Base-by-base conservation (phyloP, 2,797 vertebrate genomes). In the Lagocephalus sceleratus region DNA sequence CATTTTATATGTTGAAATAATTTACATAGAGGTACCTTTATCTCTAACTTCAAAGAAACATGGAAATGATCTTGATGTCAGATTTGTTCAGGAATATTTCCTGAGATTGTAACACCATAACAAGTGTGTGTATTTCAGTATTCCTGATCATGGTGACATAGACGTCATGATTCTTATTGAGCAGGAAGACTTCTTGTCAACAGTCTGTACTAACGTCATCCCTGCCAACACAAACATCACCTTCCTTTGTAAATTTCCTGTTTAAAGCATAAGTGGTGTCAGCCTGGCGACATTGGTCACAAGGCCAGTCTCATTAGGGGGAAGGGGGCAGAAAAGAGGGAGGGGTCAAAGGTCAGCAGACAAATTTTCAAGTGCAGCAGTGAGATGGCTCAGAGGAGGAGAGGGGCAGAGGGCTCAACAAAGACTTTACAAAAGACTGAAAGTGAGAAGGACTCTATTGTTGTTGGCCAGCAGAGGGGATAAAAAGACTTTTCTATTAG, bases 231-330 rank as follows among this genome's bases (percentile, higher is more conserved):
- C 2, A 68, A 60, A 54, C 48, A 61, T 57, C 3, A 21, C 22
- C 48, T 51, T 41, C 35, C 25, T 54, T 54, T 21, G 35, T 10
- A 20, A 0, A 44, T 52, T 78, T 78, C 63, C 76, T 76, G 55
- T 76, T 74, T 54, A 51, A 75, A 70, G 54, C 48, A 0, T 20
- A 49, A 64, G 79, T 84, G 71, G 29, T 65, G 55, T 55, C 58
- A 47, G n/a, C 35, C 45, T 29, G 32, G 1, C 26, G 32, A 56
- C 45, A 54, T 22, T 22, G 23, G 45, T 22, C 22, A 48, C 51
- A 60, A 72, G 67, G 46, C 19, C 57, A 20, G 26, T 22, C 46
- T 21, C 19, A 51, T 19, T 6, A 43, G 45, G 16, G 15, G 8
- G 14, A 16, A 21, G 6, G n/a, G 14, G 60, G 51, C 73, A 74